Base-by-base conservation (phyloP, 2,888 invertebrate genomes). In the Molorchus minor region DNA sequence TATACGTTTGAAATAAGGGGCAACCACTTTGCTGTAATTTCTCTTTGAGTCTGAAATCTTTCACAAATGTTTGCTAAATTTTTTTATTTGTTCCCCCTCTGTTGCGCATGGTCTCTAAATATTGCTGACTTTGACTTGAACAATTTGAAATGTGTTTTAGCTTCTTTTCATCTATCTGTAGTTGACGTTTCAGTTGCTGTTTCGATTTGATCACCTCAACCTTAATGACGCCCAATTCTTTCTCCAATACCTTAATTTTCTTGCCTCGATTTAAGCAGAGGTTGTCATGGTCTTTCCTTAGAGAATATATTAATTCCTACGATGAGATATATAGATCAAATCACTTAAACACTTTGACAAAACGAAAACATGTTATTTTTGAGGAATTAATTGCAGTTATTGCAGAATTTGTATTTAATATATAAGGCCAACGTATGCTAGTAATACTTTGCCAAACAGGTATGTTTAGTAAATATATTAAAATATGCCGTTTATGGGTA, bases 1-100 rank as follows among this genome's bases (percentile, higher is more conserved):
- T n/a, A n/a, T n/a, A n/a, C n/a, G n/a, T n/a, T n/a, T n/a, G n/a
- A n/a, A n/a, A n/a, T n/a, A n/a, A n/a, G n/a, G n/a, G 70, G 69
- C 19, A 71, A 20, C 68, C 68, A 71, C 54, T 67, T 68, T 8
- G 53, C 10, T 5, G 73, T n/a, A 51, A 61, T 84, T 75, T 86
- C 86, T 10, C 81, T 77, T 61, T 82, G 82, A 0, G 84, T 85
- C 77, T 87, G 86, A 68, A 82, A 83, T 74, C 85, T 86, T 30
- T 83, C 77, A 63, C 87, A 86, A n/a, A 83, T 77, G 17, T 81
- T 80, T 17, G 82, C 81, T 62, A 87, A 70, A 17, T 82, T 81
- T 41, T n/a, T 84, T 70, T 45, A 87, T 82, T 68, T 82, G 82
- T 57, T 84, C 82, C 2, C 84, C 85, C 71, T 84, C 85, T 54